Percentiles rank a stretch among this genome's conserved stretches.
These are phyloP conservation scores for Heliconius cydno DNA, from an alignment of 2,888 invertebrate genomes.

Conservation along the genomic window DNA sequence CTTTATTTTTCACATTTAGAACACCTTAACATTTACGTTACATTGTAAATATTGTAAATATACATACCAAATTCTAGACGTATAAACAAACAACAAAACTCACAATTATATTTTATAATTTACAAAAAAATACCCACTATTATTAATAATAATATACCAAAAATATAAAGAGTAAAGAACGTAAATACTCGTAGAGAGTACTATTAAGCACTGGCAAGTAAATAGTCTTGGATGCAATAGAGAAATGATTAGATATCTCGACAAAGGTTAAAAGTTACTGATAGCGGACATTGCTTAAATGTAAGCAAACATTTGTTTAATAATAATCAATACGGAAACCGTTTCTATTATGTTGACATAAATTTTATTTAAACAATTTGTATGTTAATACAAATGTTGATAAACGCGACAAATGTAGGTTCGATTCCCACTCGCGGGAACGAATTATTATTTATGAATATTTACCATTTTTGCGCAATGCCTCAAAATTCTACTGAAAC, in stretches of 20 bases:
- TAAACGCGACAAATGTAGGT: too few relatives aligned
- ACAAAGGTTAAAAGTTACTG: constrained; percentile 10
- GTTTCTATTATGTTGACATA: not conserved
- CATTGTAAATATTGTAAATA: not conserved
- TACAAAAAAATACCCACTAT: not conserved
- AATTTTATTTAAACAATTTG: not conserved
- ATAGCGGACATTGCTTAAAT: not conserved
- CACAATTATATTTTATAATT: not conserved
- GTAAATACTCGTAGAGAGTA: not conserved
- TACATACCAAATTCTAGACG: not conserved
- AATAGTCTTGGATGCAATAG: constrained; percentile 7
- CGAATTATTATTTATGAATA: too few relatives aligned
- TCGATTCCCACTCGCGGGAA: too few relatives aligned
- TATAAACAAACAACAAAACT: not conserved
- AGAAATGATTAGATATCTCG: constrained; percentile 11
- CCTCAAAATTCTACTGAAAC: too few relatives aligned
- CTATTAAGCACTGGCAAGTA: not conserved
- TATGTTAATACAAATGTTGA: too few relatives aligned
- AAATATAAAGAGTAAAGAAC: not conserved
- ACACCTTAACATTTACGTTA: not conserved
- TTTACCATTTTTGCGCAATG: too few relatives aligned
- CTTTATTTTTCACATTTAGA: not conserved
- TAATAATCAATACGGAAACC: not conserved
- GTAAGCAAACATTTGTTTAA: not conserved
- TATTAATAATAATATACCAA: not conserved